Conservation (phyloP, 1,140 invertebrate species). For the Homalodisca vitripennis region DNA sequence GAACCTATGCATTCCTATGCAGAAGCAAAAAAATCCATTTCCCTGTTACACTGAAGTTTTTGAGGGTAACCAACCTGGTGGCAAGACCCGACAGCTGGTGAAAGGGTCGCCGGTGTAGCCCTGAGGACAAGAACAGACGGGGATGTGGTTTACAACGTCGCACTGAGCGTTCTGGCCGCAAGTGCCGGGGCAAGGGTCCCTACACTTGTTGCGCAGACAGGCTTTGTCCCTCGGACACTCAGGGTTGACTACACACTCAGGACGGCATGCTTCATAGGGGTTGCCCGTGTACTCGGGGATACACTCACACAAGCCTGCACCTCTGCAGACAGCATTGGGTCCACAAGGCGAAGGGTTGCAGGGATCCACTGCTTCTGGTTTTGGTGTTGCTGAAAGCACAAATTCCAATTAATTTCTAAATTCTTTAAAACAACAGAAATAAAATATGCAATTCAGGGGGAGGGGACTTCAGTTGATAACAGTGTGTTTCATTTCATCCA, state of each 20-base stretch:
- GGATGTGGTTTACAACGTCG: slow-evolving; percentile 65
- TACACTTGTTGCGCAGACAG: slow-evolving; percentile 67
- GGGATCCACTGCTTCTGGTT: slow-evolving; percentile 46
- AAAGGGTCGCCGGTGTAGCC: slow-evolving; percentile 69
- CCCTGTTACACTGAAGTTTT: no score
- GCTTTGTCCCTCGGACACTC: slow-evolving; percentile 66
- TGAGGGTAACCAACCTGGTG: no score
- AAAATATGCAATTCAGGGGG: no score
- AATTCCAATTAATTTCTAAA: no score
- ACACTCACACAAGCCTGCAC: slow-evolving; percentile 57
- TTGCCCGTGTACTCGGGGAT: slow-evolving; percentile 65
- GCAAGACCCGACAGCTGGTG: slow-evolving; percentile 54
- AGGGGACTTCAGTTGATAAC: no score
- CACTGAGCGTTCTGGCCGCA: slow-evolving; percentile 72
- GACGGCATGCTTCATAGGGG: slow-evolving; percentile 64
- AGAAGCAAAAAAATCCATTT: no score
- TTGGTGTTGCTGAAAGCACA: no score
- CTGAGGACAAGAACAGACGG: slow-evolving; percentile 67
- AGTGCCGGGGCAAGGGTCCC: slow-evolving; percentile 70
- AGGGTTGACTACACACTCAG: slow-evolving; percentile 64
- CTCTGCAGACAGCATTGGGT: slow-evolving; percentile 61
- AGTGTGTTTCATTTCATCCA: no score
- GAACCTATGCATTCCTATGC: no score
- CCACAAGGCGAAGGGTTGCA: slow-evolving; percentile 67
- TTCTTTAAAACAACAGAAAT: no score